Base-by-base conservation (phyloP, 2,797 vertebrate species). In the Mormyrus proboscirostris region DNA sequence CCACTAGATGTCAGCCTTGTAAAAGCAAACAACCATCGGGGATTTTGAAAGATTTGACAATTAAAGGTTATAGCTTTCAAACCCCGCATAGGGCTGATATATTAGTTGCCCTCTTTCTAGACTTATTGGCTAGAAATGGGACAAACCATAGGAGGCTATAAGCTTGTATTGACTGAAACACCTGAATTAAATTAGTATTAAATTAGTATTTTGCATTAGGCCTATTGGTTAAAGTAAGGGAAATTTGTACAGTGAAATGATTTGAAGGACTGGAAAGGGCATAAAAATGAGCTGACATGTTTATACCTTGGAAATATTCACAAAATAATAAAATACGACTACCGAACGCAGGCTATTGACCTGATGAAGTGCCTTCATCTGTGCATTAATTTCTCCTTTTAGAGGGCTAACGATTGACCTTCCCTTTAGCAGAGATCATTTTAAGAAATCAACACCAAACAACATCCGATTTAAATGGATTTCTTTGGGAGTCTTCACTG, bases 1-100 rank as follows among this genome's bases (percentile, higher is more conserved):
- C 76, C 76, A 79, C 76, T 79, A 79, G 76, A 79, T 79, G 76
- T 44, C 76, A 79, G 76, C 76, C 14, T 47, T 79, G 76, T 79
- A 19, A 79, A 79, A 79, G 76, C 38, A 44, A 79, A 41, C 76
- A 79, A 44, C 38, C 25, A 29, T 25, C 8, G 59, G 22, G 12
- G 69, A 73, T 38, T 33, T 38, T 16, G 16, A 73, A 73, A 73
- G 38, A 79, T 79, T 79, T 79, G 19, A n/a, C 76, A 79, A 44
- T 79, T 41, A 44, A 44, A 41, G 76, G 76, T 41, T n/a, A 47
- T 47, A n/a, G 38, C 76, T 79, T 47, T 79, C 41, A 44, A 44
- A 79, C 9, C 8, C 19, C 76, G 38, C 16, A 44, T n/a, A 79
- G 76, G 14, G 7, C 76, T 47, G 41, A 79, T 44, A 44, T 8